phyloP scores from a whole-genome alignment of 2,888 invertebrate genomes.

The Desoria tigrina region DNA sequence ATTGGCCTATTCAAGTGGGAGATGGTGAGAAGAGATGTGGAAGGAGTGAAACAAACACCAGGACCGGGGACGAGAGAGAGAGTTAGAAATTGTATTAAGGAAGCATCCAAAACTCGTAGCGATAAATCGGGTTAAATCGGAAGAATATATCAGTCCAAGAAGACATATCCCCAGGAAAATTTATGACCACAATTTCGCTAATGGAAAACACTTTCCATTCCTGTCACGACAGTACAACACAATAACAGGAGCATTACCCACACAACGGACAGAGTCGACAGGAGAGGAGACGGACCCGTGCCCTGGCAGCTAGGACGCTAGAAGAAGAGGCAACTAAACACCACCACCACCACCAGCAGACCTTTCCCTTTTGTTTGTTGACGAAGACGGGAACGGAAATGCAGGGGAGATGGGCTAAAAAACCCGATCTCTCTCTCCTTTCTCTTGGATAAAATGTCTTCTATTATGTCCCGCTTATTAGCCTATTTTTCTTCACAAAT shows the following conservation, averaged over 20 bases:
- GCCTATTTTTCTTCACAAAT: conserved; percentile 52
- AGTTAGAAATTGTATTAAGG: conserved; percentile 49
- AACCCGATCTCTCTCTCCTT: too few species aligned
- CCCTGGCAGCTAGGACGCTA: too few species aligned
- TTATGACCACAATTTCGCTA: conserved; percentile 54
- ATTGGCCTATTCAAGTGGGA: conserved; percentile 12
- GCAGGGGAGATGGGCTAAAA: too few species aligned
- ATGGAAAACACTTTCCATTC: conserved; percentile 54
- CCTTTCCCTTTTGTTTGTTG: too few species aligned
- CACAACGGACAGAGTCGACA: conserved; percentile 30
- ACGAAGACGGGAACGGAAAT: too few species aligned
- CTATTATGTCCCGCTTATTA: conserved; percentile 51
- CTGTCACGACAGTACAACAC: conserved; percentile 54
- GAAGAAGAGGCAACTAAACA: too few species aligned
- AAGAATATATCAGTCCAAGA: conserved; percentile 54
- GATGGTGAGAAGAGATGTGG: conserved; percentile 14
- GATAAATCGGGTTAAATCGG: conserved; percentile 55
- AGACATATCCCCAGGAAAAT: conserved; percentile 52
- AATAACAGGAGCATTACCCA: conserved; percentile 53
- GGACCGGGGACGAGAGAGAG: conserved; percentile 27
- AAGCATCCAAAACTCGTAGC: conserved; percentile 50
- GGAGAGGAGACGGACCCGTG: conserved; percentile 7
- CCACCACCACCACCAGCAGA: too few species aligned
- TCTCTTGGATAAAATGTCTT: conserved; percentile 27
- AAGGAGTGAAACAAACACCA: conserved; percentile 20